Evolutionary conservation across 2,888 invertebrate genomes (phyloP).

Genomic region (Coleophora deauratella): DNA sequence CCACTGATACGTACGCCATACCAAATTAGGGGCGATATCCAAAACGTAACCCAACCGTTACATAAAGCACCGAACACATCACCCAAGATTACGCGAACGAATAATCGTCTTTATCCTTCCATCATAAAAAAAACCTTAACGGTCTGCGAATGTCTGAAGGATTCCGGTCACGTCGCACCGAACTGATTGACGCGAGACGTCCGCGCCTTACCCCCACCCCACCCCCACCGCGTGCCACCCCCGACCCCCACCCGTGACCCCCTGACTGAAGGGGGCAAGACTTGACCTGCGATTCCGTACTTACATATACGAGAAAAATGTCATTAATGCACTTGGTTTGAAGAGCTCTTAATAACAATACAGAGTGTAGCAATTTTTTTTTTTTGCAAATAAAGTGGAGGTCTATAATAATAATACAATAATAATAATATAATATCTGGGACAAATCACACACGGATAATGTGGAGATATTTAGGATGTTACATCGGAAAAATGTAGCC

Average conservation of each 20-base stretch:
- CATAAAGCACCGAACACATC: conserved; percentile 17
- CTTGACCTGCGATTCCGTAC: conserved; percentile 55
- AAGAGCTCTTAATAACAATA: too few relatives aligned
- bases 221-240: conserved; percentile 10
- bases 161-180: conserved; percentile 65
- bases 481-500: too few relatives aligned
- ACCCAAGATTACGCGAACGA: conserved; percentile 33
- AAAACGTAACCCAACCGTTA: background rate
- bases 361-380: conserved; percentile 1
- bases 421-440: too few relatives aligned
- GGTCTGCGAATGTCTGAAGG: conserved; percentile 34
- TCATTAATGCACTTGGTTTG: conserved; percentile 61
- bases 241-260: conserved; percentile 12
- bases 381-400: conserved; percentile 12
- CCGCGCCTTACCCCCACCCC: conserved; percentile 39
- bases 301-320: conserved; percentile 70
- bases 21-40: background rate
- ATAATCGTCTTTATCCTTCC: conserved; percentile 42
- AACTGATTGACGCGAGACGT: conserved; percentile 73
- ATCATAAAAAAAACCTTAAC: conserved; percentile 53
- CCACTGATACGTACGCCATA: background rate
- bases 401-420: too few relatives aligned
- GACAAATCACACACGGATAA: too few relatives aligned
- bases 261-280: conserved; percentile 14
- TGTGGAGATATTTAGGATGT: too few relatives aligned